A percentile compares a stretch with the other conserved stretches of the same genome.
Conservation (phyloP, 2,797 vertebrate genomes). For the Notoglanidium macrostoma region DNA sequence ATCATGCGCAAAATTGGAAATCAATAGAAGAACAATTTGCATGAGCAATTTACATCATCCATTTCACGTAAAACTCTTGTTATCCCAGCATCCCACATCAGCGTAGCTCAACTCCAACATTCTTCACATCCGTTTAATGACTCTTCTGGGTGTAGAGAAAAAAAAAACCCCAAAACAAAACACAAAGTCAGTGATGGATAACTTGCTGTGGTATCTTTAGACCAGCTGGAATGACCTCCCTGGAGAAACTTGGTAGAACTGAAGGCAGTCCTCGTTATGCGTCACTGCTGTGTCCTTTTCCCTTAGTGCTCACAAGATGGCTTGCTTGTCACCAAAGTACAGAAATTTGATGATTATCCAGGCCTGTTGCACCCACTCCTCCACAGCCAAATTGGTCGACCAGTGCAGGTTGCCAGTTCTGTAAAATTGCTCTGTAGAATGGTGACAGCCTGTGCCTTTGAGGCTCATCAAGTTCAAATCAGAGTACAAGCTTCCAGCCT, state of each 20-base stretch:
- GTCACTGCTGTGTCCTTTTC: constrained; percentile 29
- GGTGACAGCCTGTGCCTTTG: constrained; percentile 32
- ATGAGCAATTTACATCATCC: constrained; percentile 20
- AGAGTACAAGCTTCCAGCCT: constrained; percentile 37
- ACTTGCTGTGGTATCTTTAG: constrained; percentile 33
- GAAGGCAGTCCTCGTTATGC: constrained; percentile 18
- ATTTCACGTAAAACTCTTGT: constrained; percentile 1
- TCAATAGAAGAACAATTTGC: constrained; percentile 1
- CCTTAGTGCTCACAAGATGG: not conserved
- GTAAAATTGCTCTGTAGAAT: constrained; percentile 23
- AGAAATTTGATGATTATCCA: constrained; percentile 28
- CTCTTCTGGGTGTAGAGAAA: constrained; percentile 8
- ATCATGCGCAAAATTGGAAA: constrained; percentile 14
- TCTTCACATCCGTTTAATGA: constrained; percentile 13
- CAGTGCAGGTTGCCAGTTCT: constrained; percentile 27
- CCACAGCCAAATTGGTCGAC: constrained; percentile 31
- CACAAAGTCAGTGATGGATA: constrained; percentile 15
- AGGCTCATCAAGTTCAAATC: constrained; percentile 40
- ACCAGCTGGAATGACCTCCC: constrained; percentile 30
- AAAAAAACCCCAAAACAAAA: not conserved
- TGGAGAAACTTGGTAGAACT: constrained; percentile 15
- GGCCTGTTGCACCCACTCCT: constrained; percentile 15
- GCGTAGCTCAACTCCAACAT: not conserved
- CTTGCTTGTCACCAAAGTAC: constrained; percentile 35
- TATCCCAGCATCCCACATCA: not conserved